Evolutionary conservation across 2,113 vertebrate species (phyloP), one percentile per base, ranked within the genome.

Genomic region (Arenaria interpres): DNA sequence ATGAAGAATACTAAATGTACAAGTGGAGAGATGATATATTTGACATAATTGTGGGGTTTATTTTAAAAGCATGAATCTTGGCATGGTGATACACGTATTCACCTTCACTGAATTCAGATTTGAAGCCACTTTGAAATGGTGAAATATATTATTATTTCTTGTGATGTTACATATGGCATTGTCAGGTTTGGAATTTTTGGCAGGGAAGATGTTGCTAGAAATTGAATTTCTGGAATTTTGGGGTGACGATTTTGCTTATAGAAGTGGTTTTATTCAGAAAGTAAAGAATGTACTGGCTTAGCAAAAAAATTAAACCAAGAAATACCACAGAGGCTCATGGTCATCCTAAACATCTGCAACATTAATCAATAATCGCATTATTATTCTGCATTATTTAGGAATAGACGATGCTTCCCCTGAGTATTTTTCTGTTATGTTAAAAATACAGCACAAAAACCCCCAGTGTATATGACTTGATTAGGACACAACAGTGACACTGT

Each of bases 11-110:
- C 48, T 87, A 74, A 87, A 74, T 50, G 45, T 53, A 59, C 57
- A 80, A 96, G 85, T 59, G 54, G 56, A 53, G 71, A 80, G 69
- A 87, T 92, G 60, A 94, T 89, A 35, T 27, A 81, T 85, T 60
- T 46, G 89, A 94, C 69, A 92, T 46, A 81, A 84, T 56, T 75
- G 84, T 48, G 56, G 48, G 48, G 60, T 75, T 89, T 87, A 64
- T 73, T 93, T 92, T 57, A 74, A 81, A 94, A 84, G 77, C 57
- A 88, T 79, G 69, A 46, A 79, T 86, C 32, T 83, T 93, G 88
- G 91, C 89, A 82, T 19, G 8, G 37, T 53, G 63, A 76, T 50
- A 59, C 23, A 33, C 6, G 0, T 64, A 68, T 69, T 91, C 54
- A 57, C 12, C 57, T 45, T 73, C 71, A 39, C 2, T 46, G 68